Percentiles rank a stretch among this genome's conserved stretches.
These are phyloP conservation scores for Spilosoma lubricipeda DNA, from an alignment of 2,888 invertebrate species.

Conservation along the genomic window DNA sequence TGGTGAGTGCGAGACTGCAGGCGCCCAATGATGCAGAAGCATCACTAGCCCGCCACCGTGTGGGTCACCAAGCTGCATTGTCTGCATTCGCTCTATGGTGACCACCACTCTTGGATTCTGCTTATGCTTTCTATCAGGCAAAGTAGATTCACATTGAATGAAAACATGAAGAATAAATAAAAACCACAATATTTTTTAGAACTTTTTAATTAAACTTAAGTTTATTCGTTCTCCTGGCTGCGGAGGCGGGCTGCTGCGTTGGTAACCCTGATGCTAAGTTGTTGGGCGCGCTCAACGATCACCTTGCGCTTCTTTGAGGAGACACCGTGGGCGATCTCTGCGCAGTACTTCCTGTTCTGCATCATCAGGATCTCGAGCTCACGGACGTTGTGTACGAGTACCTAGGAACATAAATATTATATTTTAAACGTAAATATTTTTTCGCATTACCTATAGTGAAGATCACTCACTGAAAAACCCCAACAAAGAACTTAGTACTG, in stretches of 20 bases:
- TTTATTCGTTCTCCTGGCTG: conserved; percentile 99
- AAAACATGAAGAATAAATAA: conserved; percentile 19
- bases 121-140: too few relatives aligned
- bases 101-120: too few relatives aligned
- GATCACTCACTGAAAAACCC: neutral
- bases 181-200: conserved; percentile 22
- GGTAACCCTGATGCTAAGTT: conserved; percentile 97
- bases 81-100: too few relatives aligned
- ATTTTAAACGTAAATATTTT: neutral
- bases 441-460: neutral
- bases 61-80: too few relatives aligned
- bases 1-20: too few relatives aligned
- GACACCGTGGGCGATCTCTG: conserved; percentile 98
- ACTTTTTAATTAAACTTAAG: conserved; percentile 51
- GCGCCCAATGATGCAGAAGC: too few relatives aligned
- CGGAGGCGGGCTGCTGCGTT: conserved; percentile 98
- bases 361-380: conserved; percentile 99
- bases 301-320: conserved; percentile 98
- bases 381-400: conserved; percentile 86
- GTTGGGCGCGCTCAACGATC: conserved; percentile 98
- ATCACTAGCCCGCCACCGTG: too few relatives aligned
- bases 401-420: conserved; percentile 60
- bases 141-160: too few relatives aligned
- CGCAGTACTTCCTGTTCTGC: conserved; percentile 99
- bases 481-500: too few relatives aligned